phyloP scores from a whole-genome alignment of 1,140 invertebrate genomes.

The Gonioctena quinquepunctata region DNA sequence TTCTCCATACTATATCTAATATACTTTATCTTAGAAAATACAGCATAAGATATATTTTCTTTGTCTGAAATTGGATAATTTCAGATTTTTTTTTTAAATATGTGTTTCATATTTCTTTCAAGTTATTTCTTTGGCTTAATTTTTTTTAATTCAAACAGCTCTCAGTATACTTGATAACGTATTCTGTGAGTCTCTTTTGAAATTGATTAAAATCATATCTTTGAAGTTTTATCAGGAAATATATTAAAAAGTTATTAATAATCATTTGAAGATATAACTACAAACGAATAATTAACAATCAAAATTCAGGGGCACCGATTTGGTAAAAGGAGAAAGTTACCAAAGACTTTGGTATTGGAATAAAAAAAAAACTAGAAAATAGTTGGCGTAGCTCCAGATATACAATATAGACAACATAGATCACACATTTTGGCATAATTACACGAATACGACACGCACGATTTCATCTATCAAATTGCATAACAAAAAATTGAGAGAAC shows the following conservation, averaged over 20 bases:
- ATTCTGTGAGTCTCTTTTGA: too few relatives aligned
- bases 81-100: too few relatives aligned
- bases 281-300: slow-evolving; percentile 2
- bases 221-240: neutral
- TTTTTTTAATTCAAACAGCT: too few relatives aligned
- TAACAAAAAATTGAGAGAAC: neutral
- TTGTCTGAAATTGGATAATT: too few relatives aligned
- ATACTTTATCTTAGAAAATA: too few relatives aligned
- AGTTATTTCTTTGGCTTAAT: too few relatives aligned
- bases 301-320: neutral
- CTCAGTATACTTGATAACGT: too few relatives aligned
- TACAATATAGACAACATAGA: neutral
- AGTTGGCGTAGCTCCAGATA: neutral
- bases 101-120: too few relatives aligned
- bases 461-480: neutral
- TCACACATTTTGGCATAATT: neutral
- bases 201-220: too few relatives aligned
- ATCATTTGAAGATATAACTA: neutral
- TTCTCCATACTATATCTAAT: too few relatives aligned
- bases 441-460: neutral
- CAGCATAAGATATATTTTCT: too few relatives aligned
- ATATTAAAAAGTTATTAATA: neutral
- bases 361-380: neutral
- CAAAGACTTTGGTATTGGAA: slow-evolving; percentile 10
- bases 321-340: slow-evolving; percentile 3